Evolutionary conservation across 1,140 invertebrate species (phyloP).

Genomic region (Drosophila bifasciata): DNA sequence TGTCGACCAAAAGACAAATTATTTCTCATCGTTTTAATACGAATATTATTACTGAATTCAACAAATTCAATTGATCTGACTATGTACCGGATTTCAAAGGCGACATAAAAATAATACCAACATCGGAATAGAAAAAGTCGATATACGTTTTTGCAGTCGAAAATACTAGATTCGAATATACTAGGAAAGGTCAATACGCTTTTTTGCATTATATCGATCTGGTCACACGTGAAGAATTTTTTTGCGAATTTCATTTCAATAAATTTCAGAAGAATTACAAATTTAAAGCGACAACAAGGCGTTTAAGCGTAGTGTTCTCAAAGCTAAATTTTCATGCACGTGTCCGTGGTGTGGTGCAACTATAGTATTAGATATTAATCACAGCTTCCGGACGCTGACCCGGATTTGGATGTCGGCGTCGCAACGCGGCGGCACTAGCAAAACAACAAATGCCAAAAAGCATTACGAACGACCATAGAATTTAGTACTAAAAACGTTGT

Average conservation of each 20-base stretch:
- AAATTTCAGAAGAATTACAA: conserved; percentile 57
- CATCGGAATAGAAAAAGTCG: too few relatives aligned
- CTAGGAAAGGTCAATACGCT: conserved; percentile 13
- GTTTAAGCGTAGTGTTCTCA: conserved; percentile 13
- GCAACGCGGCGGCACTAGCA: conserved; percentile 67
- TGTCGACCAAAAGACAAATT: too few relatives aligned
- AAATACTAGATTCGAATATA: neutral
- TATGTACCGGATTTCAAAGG: too few relatives aligned
- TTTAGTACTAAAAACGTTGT: conserved; percentile 19
- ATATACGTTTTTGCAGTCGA: neutral
- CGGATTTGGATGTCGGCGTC: conserved; percentile 59
- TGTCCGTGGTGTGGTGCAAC: neutral
- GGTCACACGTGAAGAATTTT: conserved; percentile 51
- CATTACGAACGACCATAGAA: conserved; percentile 21
- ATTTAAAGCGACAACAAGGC: conserved; percentile 31
- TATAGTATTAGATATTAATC: conserved; percentile 29
- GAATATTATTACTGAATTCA: too few relatives aligned
- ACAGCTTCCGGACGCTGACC: conserved; percentile 17
- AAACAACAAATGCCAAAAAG: conserved; percentile 53
- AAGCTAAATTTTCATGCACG: neutral
- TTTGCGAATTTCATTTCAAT: conserved; percentile 70
- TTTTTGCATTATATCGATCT: conserved; percentile 2
- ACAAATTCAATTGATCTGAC: too few relatives aligned
- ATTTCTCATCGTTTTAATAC: too few relatives aligned
- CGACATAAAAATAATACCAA: neutral